Conservation (phyloP, 2,797 vertebrate genomes). For the Onychomys torridus region DNA sequence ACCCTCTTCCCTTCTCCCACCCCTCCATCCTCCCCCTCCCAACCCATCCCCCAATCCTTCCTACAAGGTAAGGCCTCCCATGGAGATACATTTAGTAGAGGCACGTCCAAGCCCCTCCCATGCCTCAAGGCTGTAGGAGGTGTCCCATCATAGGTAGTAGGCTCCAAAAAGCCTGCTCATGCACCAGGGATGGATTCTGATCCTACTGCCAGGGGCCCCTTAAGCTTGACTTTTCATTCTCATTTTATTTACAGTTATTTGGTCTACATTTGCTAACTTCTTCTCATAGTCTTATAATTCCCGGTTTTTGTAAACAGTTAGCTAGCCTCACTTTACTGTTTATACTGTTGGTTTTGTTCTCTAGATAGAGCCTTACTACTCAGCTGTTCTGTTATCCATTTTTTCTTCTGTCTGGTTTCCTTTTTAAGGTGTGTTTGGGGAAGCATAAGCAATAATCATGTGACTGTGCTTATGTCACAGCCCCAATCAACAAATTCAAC, state of each 20-base stretch:
- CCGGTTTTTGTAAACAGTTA: not conserved
- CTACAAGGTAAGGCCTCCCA: too few species aligned
- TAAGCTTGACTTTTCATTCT: not conserved
- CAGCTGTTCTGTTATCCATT: not conserved
- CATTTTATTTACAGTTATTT: not conserved
- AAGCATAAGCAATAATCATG: slow-evolving; percentile 10
- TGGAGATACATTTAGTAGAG: too few species aligned
- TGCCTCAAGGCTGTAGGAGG: too few species aligned
- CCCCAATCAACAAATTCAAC: not conserved
- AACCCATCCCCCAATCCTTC: too few species aligned
- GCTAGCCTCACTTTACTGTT: not conserved
- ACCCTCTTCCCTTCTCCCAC: too few species aligned
- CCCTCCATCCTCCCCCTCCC: too few species aligned
- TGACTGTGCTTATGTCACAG: not conserved
- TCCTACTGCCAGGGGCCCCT: too few species aligned
- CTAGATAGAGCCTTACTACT: not conserved
- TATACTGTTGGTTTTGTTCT: not conserved
- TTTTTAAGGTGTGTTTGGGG: slow-evolving; percentile 31
- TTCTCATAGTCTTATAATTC: not conserved
- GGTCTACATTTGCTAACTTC: not conserved
- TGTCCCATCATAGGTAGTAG: too few species aligned
- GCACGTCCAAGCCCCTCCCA: too few species aligned
- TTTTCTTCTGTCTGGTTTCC: not conserved
- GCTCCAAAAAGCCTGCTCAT: too few species aligned
- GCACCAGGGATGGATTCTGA: too few species aligned